phyloP scores from a whole-genome alignment of 2,113 vertebrate species.

The Varanus komodoensis region DNA sequence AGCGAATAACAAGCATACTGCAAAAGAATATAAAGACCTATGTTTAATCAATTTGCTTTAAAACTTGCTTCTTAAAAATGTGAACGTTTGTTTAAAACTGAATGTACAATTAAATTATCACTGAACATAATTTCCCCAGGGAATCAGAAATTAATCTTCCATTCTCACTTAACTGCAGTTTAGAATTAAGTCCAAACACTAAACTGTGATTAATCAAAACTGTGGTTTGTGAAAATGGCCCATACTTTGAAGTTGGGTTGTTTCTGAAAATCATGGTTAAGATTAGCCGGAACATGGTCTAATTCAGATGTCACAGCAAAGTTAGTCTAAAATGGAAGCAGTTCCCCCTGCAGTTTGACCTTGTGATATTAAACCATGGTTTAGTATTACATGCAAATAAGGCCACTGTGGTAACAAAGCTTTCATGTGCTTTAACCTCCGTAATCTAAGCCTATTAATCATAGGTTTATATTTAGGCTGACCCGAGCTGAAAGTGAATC shows the following conservation, averaged over 20 bases:
- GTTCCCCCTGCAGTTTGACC: background rate
- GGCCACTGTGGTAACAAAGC: background rate
- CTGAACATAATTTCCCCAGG: too few relatives aligned
- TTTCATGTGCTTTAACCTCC: background rate
- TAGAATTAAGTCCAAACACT: too few relatives aligned
- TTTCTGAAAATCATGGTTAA: background rate
- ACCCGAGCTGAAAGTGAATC: background rate
- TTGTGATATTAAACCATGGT: background rate
- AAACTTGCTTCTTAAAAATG: constrained; percentile 18
- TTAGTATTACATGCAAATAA: background rate
- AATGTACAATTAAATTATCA: too few relatives aligned
- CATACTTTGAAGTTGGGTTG: background rate
- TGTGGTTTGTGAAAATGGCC: too few relatives aligned
- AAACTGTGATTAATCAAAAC: too few relatives aligned
- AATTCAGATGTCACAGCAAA: background rate
- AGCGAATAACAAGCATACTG: background rate
- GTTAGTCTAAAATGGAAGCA: background rate
- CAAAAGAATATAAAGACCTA: background rate
- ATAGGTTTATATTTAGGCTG: background rate
- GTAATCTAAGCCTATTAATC: background rate
- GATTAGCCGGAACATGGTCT: background rate
- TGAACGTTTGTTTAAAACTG: background rate
- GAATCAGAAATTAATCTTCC: too few relatives aligned
- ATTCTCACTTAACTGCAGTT: too few relatives aligned
- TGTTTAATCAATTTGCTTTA: background rate